Percentiles rank a stretch among this genome's conserved stretches.
Evolutionary conservation across 2,113 vertebrate genomes (phyloP).

Genomic region (Cromileptes altivelis): DNA sequence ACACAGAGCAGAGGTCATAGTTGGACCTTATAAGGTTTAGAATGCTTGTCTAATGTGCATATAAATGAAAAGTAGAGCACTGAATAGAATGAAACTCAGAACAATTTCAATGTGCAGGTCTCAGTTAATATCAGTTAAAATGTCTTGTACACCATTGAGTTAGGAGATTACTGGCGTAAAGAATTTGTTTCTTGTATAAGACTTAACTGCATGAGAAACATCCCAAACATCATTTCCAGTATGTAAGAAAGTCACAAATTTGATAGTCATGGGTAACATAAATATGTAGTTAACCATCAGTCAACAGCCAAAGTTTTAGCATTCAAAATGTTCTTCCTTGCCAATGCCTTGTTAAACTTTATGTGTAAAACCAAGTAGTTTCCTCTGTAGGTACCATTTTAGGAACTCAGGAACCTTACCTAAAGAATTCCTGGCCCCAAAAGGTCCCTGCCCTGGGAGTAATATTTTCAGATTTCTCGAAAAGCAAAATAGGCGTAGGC

Average conservation of each 20-base stretch:
- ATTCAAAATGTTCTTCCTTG: background rate
- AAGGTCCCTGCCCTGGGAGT: no score
- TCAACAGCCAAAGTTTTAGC: background rate
- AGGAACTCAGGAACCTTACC: no score
- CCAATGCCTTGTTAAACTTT: background rate
- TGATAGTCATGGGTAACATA: background rate
- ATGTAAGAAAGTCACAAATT: background rate
- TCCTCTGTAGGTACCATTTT: no score
- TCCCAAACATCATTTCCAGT: background rate
- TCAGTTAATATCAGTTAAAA: background rate
- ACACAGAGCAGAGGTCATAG: background rate
- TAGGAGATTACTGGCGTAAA: background rate
- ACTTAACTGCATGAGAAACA: background rate
- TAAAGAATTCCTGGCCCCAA: no score
- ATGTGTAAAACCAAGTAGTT: background rate
- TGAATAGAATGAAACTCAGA: background rate
- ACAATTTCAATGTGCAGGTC: background rate
- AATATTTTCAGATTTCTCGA: no score
- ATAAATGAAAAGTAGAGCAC: no score
- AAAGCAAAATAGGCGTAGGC: no score
- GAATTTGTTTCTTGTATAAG: background rate
- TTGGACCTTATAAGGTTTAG: background rate
- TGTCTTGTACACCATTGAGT: background rate
- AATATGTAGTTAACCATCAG: no score
- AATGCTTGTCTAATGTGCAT: no score